phyloP scores from a whole-genome alignment of 2,113 vertebrate genomes.

The Anthoscopus minutus region DNA sequence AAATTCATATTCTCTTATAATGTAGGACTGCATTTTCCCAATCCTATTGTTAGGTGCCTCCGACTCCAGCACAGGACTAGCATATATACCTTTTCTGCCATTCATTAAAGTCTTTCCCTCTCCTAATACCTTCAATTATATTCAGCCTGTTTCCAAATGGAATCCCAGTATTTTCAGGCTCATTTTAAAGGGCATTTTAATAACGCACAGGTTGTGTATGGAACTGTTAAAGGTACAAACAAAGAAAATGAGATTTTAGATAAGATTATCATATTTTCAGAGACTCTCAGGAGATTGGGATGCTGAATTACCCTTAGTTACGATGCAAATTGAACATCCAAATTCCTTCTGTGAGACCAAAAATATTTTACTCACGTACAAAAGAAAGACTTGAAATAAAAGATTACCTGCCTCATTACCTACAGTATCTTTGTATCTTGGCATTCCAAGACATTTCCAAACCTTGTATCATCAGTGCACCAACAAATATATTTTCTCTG shows the following conservation, averaged over 20 bases:
- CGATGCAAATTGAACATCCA: neutral
- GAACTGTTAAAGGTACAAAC: neutral
- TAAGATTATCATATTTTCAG: neutral
- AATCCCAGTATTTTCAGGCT: conserved; percentile 7
- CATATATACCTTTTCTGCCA: neutral
- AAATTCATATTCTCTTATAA: conserved; percentile 17
- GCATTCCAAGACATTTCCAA: conserved; percentile 1
- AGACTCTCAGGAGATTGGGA: neutral
- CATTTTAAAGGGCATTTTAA: conserved; percentile 22
- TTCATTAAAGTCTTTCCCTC: neutral
- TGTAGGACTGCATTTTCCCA: neutral
- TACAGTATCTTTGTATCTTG: neutral
- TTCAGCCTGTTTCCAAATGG: neutral
- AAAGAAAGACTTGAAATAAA: neutral
- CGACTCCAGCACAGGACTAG: neutral
- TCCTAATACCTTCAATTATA: neutral
- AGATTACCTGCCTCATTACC: neutral
- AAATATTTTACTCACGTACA: neutral
- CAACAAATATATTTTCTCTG: neutral
- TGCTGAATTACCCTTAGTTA: neutral
- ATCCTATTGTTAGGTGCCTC: neutral
- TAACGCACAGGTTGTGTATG: neutral
- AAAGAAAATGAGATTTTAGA: conserved; percentile 10
- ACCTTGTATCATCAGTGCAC: neutral
- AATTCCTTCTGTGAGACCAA: neutral